Conservation (phyloP, 1,140 invertebrate species). For the Megalonaias nervosa region DNA sequence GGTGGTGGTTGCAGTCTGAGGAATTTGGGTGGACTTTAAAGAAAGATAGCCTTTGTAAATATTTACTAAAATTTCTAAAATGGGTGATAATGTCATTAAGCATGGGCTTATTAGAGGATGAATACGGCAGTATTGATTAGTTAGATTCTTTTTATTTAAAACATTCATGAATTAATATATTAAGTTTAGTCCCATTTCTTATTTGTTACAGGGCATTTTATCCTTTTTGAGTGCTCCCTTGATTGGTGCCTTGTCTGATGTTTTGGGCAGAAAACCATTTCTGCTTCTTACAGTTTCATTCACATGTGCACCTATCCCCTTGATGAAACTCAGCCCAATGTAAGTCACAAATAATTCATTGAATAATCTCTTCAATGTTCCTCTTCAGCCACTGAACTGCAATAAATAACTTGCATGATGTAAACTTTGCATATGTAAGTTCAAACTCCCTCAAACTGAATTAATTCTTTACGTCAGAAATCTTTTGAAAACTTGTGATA, state of each 20-base stretch:
- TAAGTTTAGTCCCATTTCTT: background rate
- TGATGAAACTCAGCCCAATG: constrained; percentile 99
- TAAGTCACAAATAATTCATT: constrained; percentile 64
- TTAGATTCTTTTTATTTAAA: too few relatives aligned
- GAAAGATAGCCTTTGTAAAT: too few relatives aligned
- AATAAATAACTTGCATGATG: too few relatives aligned
- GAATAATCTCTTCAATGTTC: too few relatives aligned
- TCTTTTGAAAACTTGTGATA: too few relatives aligned
- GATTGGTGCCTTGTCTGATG: constrained; percentile 97
- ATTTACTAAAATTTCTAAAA: background rate
- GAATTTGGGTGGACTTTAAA: too few relatives aligned
- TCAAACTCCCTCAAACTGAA: too few relatives aligned
- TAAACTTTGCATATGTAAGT: too few relatives aligned
- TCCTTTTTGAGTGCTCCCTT: constrained; percentile 97
- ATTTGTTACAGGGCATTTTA: constrained; percentile 84
- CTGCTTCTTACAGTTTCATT: constrained; percentile 98
- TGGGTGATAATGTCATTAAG: background rate
- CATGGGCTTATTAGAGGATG: background rate
- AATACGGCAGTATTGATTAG: background rate
- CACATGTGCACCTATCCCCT: constrained; percentile 98
- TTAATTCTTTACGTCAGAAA: too few relatives aligned
- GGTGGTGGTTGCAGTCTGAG: too few relatives aligned
- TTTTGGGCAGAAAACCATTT: constrained; percentile 99
- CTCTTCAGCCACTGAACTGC: too few relatives aligned
- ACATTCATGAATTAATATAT: too few relatives aligned